Evolutionary conservation across 1,140 invertebrate genomes (phyloP).

Genomic region (Drosophila willistoni): DNA sequence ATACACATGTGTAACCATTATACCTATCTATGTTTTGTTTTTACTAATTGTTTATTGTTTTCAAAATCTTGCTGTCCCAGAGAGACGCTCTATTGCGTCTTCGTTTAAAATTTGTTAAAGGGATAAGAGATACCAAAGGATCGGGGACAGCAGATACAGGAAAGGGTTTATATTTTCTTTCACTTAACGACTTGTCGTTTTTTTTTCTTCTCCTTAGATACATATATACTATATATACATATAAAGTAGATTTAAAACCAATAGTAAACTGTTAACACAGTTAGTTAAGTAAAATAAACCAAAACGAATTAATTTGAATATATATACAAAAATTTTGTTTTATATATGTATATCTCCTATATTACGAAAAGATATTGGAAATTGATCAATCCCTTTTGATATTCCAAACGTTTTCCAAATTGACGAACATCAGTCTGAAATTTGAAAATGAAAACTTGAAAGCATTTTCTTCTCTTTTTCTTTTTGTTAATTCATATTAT

Average conservation of each 20-base stretch:
- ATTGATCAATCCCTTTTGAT: too few relatives aligned
- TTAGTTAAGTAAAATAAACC: background rate
- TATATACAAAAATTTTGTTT: background rate
- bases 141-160: background rate
- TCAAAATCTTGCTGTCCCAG: too few relatives aligned
- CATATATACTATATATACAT: background rate
- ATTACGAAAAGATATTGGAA: too few relatives aligned
- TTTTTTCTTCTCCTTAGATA: background rate
- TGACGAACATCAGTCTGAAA: too few relatives aligned
- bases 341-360: too few relatives aligned
- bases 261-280: background rate
- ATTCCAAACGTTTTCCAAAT: too few relatives aligned
- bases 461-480: background rate
- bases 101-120: too few relatives aligned
- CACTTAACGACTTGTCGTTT: background rate
- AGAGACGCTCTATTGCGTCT: too few relatives aligned
- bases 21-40: background rate
- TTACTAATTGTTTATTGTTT: background rate
- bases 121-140: constrained; percentile 3
- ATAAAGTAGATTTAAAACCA: constrained; percentile 1
- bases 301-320: background rate
- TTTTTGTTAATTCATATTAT: constrained; percentile 74
- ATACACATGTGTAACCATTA: background rate
- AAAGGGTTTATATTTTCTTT: constrained; percentile 2
- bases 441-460: constrained; percentile 2